Percentiles rank a stretch among this genome's conserved stretches.
Evolutionary conservation across 2,113 vertebrate species (phyloP).

Genomic region (Melozone crissalis): DNA sequence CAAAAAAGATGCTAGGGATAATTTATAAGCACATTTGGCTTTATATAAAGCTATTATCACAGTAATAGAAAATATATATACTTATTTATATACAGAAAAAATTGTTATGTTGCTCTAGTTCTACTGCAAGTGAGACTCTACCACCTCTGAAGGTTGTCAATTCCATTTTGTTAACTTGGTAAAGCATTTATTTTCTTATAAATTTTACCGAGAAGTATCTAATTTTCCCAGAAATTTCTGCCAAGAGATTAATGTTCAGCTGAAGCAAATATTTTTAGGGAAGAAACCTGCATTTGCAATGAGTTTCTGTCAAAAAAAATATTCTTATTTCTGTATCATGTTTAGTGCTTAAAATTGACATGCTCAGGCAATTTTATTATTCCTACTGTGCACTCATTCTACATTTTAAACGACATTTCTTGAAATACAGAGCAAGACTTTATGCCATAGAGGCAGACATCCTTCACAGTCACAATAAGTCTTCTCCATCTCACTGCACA

Average conservation of each 20-base stretch:
- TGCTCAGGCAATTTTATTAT: slow-evolving; percentile 1
- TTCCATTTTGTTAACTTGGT: neutral
- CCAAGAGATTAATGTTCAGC: slow-evolving; percentile 18
- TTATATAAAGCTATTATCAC: slow-evolving; percentile 34
- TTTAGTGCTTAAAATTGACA: slow-evolving; percentile 35
- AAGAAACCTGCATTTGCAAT: neutral
- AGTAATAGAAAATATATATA: neutral
- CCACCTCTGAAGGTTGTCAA: neutral
- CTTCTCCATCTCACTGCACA: neutral
- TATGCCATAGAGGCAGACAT: neutral
- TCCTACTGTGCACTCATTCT: slow-evolving; percentile 6
- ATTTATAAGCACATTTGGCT: slow-evolving; percentile 49
- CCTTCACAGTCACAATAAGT: slow-evolving; percentile 2
- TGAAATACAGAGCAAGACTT: slow-evolving; percentile 27
- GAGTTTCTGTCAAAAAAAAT: neutral
- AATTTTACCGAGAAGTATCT: slow-evolving; percentile 16
- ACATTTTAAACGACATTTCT: slow-evolving; percentile 45
- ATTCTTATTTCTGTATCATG: neutral
- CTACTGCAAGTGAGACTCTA: neutral
- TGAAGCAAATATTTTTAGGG: neutral
- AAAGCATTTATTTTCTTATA: neutral
- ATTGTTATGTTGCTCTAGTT: neutral
- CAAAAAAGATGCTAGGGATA: neutral
- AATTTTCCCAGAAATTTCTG: slow-evolving; percentile 22
- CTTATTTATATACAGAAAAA: slow-evolving; percentile 24